These are phyloP conservation scores for Siderastrea radians DNA, from an alignment of 92 coral and sea anemone genomes.

Conservation along the genomic window DNA sequence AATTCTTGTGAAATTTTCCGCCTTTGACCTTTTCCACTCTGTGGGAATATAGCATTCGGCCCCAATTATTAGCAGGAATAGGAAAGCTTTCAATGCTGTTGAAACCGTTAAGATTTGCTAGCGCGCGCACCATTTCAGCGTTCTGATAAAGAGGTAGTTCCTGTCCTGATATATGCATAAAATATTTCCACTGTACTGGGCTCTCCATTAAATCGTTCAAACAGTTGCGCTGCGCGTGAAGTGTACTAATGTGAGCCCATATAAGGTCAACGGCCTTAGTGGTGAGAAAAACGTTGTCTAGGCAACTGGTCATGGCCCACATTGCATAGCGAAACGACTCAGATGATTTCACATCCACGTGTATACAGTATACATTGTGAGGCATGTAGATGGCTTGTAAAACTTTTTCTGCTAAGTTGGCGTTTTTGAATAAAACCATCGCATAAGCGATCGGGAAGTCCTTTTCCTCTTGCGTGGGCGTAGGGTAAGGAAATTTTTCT, in stretches of 20 bases:
- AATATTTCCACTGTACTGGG: constrained; percentile 36
- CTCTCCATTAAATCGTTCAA: constrained; percentile 12
- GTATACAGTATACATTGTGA: constrained; percentile 40
- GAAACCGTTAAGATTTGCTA: constrained; percentile 5
- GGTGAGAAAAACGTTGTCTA: constrained; percentile 41
- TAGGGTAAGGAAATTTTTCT: constrained; percentile 6
- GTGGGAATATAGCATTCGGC: constrained; percentile 1
- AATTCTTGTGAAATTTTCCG: background rate
- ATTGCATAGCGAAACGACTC: constrained; percentile 27
- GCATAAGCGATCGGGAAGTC: constrained; percentile 41
- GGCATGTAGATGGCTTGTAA: constrained; percentile 24
- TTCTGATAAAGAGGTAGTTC: constrained; percentile 20
- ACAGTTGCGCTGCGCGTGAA: constrained; percentile 26
- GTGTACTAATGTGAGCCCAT: constrained; percentile 23
- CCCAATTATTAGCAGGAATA: background rate
- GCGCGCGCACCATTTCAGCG: constrained; percentile 27
- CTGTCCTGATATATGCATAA: constrained; percentile 30
- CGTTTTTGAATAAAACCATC: constrained; percentile 21
- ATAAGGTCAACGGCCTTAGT: constrained; percentile 14
- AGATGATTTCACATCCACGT: constrained; percentile 30
- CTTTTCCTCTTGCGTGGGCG: constrained; percentile 21
- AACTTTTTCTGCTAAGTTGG: constrained; percentile 27
- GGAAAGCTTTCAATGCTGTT: constrained; percentile 28
- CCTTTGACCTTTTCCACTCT: background rate
- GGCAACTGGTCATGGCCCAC: constrained; percentile 24